Percentiles rank a stretch among this genome's conserved stretches.
Evolutionary conservation across 2,113 vertebrate species (phyloP).

Genomic region (Phodopus roborovskii): DNA sequence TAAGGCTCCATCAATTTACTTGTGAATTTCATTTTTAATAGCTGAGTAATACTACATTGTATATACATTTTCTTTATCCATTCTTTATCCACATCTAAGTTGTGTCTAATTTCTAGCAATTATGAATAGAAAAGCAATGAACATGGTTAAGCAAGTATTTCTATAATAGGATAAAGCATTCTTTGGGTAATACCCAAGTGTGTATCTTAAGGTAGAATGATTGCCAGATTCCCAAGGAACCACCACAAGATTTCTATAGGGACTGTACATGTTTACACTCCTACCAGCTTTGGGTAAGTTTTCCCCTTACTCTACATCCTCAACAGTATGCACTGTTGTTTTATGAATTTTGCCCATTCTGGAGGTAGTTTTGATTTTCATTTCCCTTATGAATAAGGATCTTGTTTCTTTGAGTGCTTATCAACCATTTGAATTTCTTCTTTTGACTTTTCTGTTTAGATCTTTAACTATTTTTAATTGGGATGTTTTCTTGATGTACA

Average conservation of each 20-base stretch:
- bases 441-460: too few relatives aligned
- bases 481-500: not conserved
- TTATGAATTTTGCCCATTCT: not conserved
- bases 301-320: not conserved
- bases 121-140: not conserved
- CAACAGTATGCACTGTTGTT: not conserved
- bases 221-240: too few relatives aligned
- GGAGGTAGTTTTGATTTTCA: too few relatives aligned
- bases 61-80: not conserved
- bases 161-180: not conserved
- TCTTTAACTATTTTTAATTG: not conserved
- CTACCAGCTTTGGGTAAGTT: too few relatives aligned
- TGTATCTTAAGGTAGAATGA: too few relatives aligned
- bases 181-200: not conserved
- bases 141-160: not conserved
- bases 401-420: too few relatives aligned
- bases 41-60: not conserved
- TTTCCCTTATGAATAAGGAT: too few relatives aligned
- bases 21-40: not conserved
- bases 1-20: not conserved
- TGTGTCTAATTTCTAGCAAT: not conserved
- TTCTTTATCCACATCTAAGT: not conserved
- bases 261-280: too few relatives aligned
- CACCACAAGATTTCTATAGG: too few relatives aligned
- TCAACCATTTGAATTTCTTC: too few relatives aligned